Percentiles rank a stretch among this genome's conserved stretches.
Conservation (phyloP, 2,888 invertebrate genomes). For the Noctua comes region DNA sequence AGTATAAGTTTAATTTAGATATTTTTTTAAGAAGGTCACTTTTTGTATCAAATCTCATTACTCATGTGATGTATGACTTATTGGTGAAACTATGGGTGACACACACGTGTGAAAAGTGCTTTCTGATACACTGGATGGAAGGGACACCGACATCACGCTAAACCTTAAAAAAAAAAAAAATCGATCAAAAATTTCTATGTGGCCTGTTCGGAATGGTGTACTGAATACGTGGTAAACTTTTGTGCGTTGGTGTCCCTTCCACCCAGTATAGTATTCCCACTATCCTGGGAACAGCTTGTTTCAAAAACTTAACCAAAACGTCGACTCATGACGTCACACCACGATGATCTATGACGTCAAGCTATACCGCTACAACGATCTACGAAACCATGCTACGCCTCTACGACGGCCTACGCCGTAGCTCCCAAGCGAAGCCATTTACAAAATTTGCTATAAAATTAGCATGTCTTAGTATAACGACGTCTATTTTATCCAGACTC, state of each 20-base stretch:
- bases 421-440: background rate
- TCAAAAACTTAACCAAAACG: background rate
- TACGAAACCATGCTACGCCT: background rate
- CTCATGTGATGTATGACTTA: no score
- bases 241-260: background rate
- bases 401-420: slow-evolving; percentile 18
- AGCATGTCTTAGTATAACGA: background rate
- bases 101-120: background rate
- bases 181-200: background rate
- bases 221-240: background rate
- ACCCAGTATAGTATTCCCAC: background rate
- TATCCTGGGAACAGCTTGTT: background rate
- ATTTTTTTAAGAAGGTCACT: background rate
- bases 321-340: background rate
- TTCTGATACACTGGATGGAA: background rate
- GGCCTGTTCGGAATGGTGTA: no score
- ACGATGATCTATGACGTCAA: background rate
- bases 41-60: background rate
- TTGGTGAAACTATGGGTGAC: no score
- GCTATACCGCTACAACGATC: background rate
- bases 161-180: no score
- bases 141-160: no score
- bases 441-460: background rate
- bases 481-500: slow-evolving; percentile 56
- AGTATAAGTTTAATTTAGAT: no score